These are phyloP conservation scores for Poicephalus meyeri DNA, from an alignment of 2,113 vertebrate species.

Conservation along the genomic window DNA sequence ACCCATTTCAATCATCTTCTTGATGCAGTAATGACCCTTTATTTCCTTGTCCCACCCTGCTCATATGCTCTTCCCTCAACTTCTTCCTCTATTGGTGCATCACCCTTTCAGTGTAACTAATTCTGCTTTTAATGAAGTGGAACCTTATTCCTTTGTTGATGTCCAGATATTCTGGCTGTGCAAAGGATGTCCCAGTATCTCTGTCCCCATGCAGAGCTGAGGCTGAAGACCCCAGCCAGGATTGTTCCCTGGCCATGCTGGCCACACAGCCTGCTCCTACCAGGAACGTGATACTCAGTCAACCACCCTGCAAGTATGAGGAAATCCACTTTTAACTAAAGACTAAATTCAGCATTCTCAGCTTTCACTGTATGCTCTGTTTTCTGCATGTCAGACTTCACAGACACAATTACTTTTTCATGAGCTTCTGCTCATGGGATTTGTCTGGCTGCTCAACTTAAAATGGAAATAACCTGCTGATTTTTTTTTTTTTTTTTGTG, in stretches of 20 bases:
- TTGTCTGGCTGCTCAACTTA: neutral
- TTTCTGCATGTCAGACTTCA: neutral
- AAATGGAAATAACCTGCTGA: neutral
- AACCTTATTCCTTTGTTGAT: neutral
- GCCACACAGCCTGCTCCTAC: neutral
- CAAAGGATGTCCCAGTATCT: neutral
- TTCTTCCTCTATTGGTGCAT: neutral
- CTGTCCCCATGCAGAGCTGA: neutral
- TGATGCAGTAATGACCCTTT: no score
- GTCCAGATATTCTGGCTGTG: neutral
- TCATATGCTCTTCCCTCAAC: no score
- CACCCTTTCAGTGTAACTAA: neutral
- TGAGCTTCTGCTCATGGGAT: neutral
- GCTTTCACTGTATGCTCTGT: neutral
- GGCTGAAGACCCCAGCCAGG: neutral
- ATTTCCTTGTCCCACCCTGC: no score
- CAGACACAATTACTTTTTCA: neutral
- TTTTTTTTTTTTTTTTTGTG: neutral
- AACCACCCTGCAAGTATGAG: neutral
- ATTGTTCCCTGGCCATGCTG: neutral
- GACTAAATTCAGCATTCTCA: neutral
- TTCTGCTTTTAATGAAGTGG: neutral
- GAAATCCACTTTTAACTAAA: neutral
- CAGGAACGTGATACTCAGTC: fast-evolving
- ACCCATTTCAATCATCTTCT: no score